A percentile compares a stretch with the other conserved stretches of the same genome.
Conservation (phyloP, 2,113 vertebrate species). For the Dipodomys merriami region DNA sequence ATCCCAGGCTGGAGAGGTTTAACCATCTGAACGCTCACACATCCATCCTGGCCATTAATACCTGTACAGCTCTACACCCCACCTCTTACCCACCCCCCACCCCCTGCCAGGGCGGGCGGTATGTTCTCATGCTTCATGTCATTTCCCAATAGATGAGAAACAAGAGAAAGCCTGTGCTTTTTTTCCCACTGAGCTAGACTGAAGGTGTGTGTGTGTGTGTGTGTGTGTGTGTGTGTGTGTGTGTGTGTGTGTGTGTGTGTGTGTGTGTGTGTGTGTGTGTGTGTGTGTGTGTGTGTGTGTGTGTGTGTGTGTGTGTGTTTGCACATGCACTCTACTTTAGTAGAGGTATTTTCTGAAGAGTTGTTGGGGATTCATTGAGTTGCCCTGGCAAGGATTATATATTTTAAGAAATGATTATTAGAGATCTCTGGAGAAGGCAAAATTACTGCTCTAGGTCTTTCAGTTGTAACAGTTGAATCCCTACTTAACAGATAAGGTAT, state of each 20-base stretch:
- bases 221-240: no score
- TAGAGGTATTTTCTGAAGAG: background rate
- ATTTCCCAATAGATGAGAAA: background rate
- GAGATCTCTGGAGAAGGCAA: background rate
- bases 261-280: no score
- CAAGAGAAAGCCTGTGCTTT: background rate
- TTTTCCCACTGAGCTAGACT: background rate
- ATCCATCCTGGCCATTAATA: background rate
- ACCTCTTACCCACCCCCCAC: no score
- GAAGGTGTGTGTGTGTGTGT: background rate
- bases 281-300: background rate
- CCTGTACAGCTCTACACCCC: background rate
- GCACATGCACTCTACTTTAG: background rate
- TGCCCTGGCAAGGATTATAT: background rate
- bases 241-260: background rate
- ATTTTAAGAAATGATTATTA: background rate
- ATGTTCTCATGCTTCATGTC: background rate
- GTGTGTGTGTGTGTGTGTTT: rapidly evolving
- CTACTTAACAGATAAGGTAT: background rate
- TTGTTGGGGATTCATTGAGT: background rate
- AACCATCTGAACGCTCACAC: background rate
- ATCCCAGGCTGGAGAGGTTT: background rate
- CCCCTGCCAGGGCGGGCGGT: background rate
- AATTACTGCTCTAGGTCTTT: background rate
- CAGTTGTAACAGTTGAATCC: no score